These are phyloP conservation scores for Lipophrys pholis DNA, from an alignment of 2,113 vertebrate species.

Conservation along the genomic window DNA sequence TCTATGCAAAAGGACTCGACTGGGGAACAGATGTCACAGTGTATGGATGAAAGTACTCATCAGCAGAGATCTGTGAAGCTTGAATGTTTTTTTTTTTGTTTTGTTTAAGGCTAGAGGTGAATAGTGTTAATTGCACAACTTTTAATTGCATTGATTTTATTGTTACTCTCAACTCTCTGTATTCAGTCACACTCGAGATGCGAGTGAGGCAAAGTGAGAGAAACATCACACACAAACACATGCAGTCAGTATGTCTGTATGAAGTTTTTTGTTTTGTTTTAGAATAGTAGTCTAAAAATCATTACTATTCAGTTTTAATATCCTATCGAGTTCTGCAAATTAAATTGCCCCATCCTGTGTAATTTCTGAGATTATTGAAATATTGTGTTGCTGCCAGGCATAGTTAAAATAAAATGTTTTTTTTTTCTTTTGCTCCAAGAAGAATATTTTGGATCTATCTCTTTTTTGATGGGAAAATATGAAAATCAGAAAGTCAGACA, in stretches of 20 bases:
- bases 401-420: background rate
- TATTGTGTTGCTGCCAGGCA: constrained; percentile 13
- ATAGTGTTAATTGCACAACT: background rate
- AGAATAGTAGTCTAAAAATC: background rate
- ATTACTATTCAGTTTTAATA: background rate
- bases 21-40: background rate
- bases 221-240: background rate
- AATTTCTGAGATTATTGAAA: constrained; percentile 23
- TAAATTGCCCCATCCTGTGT: background rate
- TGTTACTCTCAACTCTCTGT: background rate
- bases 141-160: background rate
- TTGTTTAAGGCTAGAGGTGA: background rate
- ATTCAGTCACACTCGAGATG: background rate
- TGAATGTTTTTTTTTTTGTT: background rate
- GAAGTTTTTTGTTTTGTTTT: background rate
- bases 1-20: background rate
- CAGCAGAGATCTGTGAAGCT: background rate
- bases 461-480: constrained; percentile 1
- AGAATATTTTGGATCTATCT: background rate
- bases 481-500: background rate
- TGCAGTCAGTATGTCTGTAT: background rate
- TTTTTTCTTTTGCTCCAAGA: no score
- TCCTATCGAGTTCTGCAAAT: background rate
- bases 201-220: background rate
- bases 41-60: background rate